Conservation (phyloP, 2,113 vertebrate genomes). For the Sardina pilchardus region DNA sequence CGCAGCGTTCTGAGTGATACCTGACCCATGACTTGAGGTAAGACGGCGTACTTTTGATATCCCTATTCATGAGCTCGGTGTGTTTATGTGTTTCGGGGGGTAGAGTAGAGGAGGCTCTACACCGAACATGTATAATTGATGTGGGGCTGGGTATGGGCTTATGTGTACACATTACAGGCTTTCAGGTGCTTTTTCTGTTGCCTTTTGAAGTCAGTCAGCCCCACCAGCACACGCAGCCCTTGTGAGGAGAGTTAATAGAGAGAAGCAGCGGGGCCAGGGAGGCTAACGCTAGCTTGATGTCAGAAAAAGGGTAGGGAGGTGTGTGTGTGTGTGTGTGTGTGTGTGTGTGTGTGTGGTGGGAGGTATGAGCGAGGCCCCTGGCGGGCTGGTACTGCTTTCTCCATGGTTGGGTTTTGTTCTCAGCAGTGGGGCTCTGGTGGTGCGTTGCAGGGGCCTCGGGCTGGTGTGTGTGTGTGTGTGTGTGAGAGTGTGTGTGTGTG, state of each 20-base stretch:
- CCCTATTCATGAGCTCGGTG: background rate
- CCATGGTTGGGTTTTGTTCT: background rate
- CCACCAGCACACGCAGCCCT: background rate
- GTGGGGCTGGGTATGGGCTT: background rate
- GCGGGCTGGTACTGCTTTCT: too few relatives aligned
- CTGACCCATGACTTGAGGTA: background rate
- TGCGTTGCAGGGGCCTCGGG: too few relatives aligned
- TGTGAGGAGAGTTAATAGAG: background rate
- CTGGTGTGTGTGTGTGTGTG: background rate
- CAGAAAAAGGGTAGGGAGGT: background rate
- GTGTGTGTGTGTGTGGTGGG: too few relatives aligned
- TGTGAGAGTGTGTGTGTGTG: constrained; percentile 9
- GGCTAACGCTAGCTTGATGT: background rate
- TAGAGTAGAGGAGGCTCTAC: background rate
- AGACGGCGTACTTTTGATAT: background rate
- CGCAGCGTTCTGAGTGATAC: background rate
- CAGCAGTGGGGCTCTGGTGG: background rate
- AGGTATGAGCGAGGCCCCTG: too few relatives aligned
- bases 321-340: background rate
- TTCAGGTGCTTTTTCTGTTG: background rate
- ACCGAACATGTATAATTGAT: background rate
- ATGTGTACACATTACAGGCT: constrained; percentile 5
- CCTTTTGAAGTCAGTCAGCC: background rate
- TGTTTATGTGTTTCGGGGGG: background rate
- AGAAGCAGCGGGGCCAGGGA: background rate